A percentile compares a stretch with the other conserved stretches of the same genome.
These are phyloP conservation scores for Campylomormyrus tamandua DNA, from an alignment of 2,113 vertebrate genomes.

Conservation along the genomic window DNA sequence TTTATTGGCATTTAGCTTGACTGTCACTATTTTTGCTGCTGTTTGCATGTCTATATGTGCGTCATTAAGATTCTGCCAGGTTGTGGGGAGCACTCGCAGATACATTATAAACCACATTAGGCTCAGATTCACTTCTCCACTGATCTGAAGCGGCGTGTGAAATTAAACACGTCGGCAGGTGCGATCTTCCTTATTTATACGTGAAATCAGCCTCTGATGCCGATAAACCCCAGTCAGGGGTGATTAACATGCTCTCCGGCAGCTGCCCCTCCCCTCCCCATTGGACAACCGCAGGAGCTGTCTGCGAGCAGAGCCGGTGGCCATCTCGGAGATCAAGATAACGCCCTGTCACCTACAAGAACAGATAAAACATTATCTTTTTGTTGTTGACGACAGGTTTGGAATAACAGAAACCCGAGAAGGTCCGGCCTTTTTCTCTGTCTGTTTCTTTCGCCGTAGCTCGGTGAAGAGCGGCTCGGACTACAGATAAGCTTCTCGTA, in stretches of 20 bases:
- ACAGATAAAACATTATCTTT: conserved; percentile 16
- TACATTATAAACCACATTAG: conserved; percentile 40
- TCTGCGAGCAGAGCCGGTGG: not conserved
- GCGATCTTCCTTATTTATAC: conserved; percentile 41
- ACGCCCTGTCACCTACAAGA: not conserved
- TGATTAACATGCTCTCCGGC: conserved; percentile 34
- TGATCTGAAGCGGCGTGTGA: conserved; percentile 60
- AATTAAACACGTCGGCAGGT: conserved; percentile 54
- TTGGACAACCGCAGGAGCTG: not conserved
- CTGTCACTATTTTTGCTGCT: not conserved
- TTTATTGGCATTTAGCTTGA: not conserved
- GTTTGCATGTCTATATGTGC: not conserved
- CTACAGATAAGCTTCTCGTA: conserved; percentile 3
- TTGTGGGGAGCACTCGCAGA: conserved; percentile 32
- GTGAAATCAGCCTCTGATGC: conserved; percentile 52
- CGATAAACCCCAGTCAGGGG: conserved; percentile 50
- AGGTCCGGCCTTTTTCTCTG: not conserved
- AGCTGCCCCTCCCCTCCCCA: not conserved
- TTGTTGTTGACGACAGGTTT: conserved; percentile 7
- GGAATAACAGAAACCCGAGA: not conserved
- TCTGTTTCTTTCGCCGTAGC: not conserved
- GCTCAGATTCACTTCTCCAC: conserved; percentile 52
- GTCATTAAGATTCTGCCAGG: conserved; percentile 24
- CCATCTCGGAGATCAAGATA: not conserved
- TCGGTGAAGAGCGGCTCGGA: conserved; percentile 6